Evolutionary conservation across 2,797 vertebrate genomes (phyloP), one percentile per base, ranked within the genome.

Genomic region (Taeniopygia guttata): DNA sequence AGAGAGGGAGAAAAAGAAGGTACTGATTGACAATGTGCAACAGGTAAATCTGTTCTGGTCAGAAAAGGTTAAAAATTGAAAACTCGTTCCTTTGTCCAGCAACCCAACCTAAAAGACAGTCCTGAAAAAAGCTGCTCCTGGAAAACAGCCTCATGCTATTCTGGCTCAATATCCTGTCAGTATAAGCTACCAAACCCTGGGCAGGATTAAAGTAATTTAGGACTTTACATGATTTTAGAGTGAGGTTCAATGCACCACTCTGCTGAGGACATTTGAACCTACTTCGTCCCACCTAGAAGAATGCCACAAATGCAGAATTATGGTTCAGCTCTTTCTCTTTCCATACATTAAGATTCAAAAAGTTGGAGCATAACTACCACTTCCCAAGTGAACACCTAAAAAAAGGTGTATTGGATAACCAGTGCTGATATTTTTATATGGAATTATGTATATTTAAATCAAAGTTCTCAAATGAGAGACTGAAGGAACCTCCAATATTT

Each of bases 11-110:
- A 16, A 82, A 23, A 84, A 38, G 4, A 58, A 66, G 9, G 19
- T 6, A 3, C 2, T 19, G 18, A 26, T 30, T 51, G 40, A 40
- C 8, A n/a, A 46, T 0, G 5, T 69, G 46, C 11, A 67, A 40
- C 13, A 54, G 9, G 20, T 46, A 87, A 69, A 85, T 67, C 36
- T 10, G 7, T 46, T 84, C 36, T 55, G 4, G 40, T 36, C 12
- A 42, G 29, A 20, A 69, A 68, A 79, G 15, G 7, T 6, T 63
- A 74, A 77, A 51, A 63, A 5, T 0, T 22, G 13, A 84, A 84
- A 58, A 52, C 2, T 0, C 17, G 0, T 40, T 84, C 3, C 26
- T 79, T 69, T 68, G 13, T 68, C 30, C 5, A 5, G 45, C 5
- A 73, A 34, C 1, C 8, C 30, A 76, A 26, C 2, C 8, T 73